These are phyloP conservation scores for Tupiocoris notatus DNA, from an alignment of 2,888 invertebrate species.

Conservation along the genomic window DNA sequence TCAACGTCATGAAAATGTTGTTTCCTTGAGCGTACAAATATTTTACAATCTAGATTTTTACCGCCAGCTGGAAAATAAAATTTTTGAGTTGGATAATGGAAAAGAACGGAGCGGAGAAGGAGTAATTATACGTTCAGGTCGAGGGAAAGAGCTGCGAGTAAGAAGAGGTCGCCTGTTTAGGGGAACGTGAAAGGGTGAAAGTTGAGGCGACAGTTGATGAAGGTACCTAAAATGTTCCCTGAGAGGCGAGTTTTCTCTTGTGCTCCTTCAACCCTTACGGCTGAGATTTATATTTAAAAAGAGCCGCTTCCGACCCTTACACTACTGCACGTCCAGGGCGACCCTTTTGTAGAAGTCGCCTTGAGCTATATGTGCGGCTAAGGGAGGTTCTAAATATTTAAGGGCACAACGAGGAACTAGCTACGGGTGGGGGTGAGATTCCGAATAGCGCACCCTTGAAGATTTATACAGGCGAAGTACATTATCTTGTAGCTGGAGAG, in stretches of 20 bases:
- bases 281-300: conserved; percentile 41
- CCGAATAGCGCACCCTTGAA: conserved; percentile 49
- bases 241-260: conserved; percentile 23
- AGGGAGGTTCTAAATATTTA: conserved; percentile 43
- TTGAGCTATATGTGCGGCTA: conserved; percentile 41
- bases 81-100: too few species aligned
- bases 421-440: not conserved
- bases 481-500: conserved; percentile 58
- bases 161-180: too few species aligned
- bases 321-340: too few species aligned
- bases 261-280: conserved; percentile 32
- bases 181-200: conserved; percentile 13
- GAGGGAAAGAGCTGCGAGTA: not conserved
- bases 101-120: not conserved
- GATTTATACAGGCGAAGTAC: conserved; percentile 59
- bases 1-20: too few species aligned
- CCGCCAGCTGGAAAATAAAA: too few species aligned
- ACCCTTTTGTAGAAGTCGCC: conserved; percentile 24
- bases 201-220: conserved; percentile 41
- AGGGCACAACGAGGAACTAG: not conserved
- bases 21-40: too few species aligned
- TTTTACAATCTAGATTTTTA: too few species aligned
- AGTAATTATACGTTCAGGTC: not conserved
- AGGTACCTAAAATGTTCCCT: conserved; percentile 39
- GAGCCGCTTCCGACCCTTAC: conserved; percentile 6